These are phyloP conservation scores for Drosophila kurseongensis DNA, from an alignment of 1,140 invertebrate genomes.

Conservation along the genomic window DNA sequence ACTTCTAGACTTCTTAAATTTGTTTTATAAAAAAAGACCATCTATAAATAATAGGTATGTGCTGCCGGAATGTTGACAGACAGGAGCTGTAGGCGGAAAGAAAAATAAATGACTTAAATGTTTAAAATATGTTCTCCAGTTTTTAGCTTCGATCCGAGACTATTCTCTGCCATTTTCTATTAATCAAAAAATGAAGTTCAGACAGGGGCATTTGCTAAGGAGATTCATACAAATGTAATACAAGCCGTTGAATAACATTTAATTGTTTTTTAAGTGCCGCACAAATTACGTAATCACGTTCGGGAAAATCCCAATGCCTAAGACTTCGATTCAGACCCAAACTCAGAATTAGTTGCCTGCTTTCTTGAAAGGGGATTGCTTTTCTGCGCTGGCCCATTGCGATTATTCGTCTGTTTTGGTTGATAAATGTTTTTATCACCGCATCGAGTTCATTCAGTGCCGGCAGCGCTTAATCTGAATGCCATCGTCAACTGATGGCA, in stretches of 20 bases:
- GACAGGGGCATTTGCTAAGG: not conserved
- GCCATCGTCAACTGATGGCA: conserved; percentile 84
- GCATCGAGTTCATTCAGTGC: conserved; percentile 84
- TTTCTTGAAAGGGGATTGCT: conserved; percentile 3
- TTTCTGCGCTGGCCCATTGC: conserved; percentile 38
- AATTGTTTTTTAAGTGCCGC: conserved; percentile 78
- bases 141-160: not conserved
- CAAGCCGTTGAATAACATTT: conserved; percentile 34
- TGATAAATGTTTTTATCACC: conserved; percentile 84
- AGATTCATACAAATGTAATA: conserved; percentile 1
- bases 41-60: too few relatives aligned
- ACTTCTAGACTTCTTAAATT: too few relatives aligned
- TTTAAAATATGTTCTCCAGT: too few relatives aligned
- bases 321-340: not conserved
- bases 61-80: too few relatives aligned
- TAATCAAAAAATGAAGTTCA: not conserved
- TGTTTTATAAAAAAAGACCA: too few relatives aligned
- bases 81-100: too few relatives aligned
- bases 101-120: too few relatives aligned
- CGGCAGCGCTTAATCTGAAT: conserved; percentile 84
- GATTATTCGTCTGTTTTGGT: conserved; percentile 80
- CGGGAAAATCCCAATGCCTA: conserved; percentile 15
- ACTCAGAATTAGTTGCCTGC: conserved; percentile 4
- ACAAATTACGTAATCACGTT: conserved; percentile 73
- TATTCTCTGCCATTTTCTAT: conserved; percentile 1